These are phyloP conservation scores for Drosophila auraria DNA, from an alignment of 1,140 invertebrate species.

Conservation along the genomic window DNA sequence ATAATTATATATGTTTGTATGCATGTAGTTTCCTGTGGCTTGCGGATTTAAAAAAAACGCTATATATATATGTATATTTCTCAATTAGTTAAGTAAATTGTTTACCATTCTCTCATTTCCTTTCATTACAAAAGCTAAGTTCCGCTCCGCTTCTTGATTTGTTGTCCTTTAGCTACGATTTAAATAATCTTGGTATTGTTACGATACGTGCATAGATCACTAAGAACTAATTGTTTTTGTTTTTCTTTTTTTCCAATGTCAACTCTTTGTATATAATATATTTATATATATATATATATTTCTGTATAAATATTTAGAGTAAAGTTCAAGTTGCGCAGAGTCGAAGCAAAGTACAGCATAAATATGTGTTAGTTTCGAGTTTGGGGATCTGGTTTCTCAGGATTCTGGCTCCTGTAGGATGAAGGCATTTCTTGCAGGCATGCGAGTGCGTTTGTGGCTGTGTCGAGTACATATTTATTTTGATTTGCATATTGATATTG, in stretches of 20 bases:
- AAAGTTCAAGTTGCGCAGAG: constrained; percentile 36
- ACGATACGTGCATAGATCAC: constrained; percentile 54
- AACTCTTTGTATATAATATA: constrained; percentile 33
- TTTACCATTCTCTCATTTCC: constrained; percentile 13
- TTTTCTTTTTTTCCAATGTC: constrained; percentile 21
- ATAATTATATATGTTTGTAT: constrained; percentile 30
- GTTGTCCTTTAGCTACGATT: constrained; percentile 46
- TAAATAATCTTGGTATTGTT: constrained; percentile 40
- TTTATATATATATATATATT: constrained; percentile 24
- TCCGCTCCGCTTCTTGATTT: constrained; percentile 25
- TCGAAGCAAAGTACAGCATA: constrained; percentile 48
- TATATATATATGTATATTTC: constrained; percentile 30
- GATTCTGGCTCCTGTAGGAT: constrained; percentile 16
- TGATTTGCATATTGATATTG: constrained; percentile 33
- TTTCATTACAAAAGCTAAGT: constrained; percentile 51
- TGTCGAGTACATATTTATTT: constrained; percentile 33
- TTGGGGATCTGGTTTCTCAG: background rate
- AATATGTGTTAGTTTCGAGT: constrained; percentile 13
- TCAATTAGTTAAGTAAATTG: constrained; percentile 34
- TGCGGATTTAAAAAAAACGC: constrained; percentile 37
- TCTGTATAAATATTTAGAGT: constrained; percentile 29
- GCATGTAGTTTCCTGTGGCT: constrained; percentile 11
- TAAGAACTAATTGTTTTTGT: constrained; percentile 42
- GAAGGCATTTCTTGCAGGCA: constrained; percentile 41
- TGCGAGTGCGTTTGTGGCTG: background rate